Evolutionary conservation across 64 coral and sea anemone genomes (phyloP).

Genomic region (Porites australiensis): DNA sequence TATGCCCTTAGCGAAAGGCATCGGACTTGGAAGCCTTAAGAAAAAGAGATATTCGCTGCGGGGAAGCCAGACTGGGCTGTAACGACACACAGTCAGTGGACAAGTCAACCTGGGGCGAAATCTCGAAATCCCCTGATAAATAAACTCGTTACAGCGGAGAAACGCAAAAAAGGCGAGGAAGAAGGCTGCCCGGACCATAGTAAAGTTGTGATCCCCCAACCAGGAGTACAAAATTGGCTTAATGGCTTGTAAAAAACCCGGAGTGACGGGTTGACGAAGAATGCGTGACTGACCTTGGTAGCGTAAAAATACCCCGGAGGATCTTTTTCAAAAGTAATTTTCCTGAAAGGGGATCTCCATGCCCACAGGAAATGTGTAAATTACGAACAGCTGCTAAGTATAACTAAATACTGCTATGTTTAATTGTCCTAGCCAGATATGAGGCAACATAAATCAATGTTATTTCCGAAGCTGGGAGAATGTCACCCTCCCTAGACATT

Average conservation of each 20-base stretch:
- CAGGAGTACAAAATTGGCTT: background rate
- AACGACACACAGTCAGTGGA: no score
- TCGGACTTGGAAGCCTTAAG: no score
- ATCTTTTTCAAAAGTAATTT: background rate
- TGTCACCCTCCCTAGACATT: background rate
- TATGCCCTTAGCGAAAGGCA: no score
- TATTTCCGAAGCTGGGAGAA: background rate
- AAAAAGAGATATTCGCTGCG: no score
- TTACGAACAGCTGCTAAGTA: background rate
- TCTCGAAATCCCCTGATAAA: background rate
- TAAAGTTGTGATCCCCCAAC: background rate
- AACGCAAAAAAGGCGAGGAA: constrained; percentile 3
- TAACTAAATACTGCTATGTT: background rate
- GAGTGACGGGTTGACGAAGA: constrained; percentile 6
- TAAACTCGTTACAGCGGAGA: constrained; percentile 5
- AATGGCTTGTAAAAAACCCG: background rate
- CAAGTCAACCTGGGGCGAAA: background rate
- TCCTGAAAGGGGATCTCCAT: background rate
- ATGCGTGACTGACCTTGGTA: background rate
- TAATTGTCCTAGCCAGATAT: background rate
- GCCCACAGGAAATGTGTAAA: background rate
- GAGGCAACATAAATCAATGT: background rate
- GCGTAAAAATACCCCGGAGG: background rate
- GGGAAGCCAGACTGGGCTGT: no score
- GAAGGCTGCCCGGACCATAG: background rate